Evolutionary conservation across 2,113 vertebrate species (phyloP), one percentile per base, ranked within the genome.

Genomic region (Peucedramus taeniatus): DNA sequence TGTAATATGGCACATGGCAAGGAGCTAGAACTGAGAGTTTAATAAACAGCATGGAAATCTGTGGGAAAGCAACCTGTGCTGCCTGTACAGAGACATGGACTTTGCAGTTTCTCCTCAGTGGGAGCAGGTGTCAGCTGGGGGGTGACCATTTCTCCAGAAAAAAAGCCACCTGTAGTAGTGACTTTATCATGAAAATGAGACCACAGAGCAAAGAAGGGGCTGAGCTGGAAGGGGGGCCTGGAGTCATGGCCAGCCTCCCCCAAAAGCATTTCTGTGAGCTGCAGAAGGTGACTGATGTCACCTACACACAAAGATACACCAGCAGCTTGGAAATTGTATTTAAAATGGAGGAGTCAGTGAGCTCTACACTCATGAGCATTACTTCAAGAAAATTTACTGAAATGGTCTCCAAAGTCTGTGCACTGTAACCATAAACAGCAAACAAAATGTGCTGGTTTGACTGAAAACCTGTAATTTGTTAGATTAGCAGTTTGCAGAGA

Each of bases 381-480:
- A 49, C 35, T 86, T 53, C 40, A 49, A 64, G 70, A 72, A 76
- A 59, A 35, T 87, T 85, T 9, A 23, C 31, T 65, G 74, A 78
- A 87, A 24, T 27, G 59, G 61, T 28, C 33, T 91, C 72, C 76
- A 37, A 63, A 65, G n/a, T 56, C 13, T 87, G 53, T 59, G 70
- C 33, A 21, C 28, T 78, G 66, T 50, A 74, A 65, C 59, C 54
- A 44, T n/a, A 27, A 19, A 26, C 4, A 77, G 82, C 11, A 72
- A 94, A 75, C 33, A 70, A 86, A 86, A 54, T 50, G 40, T 78
- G 65, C 60, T 68, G 57, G 37, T 47, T 92, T 72, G 56, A 78
- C 50, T 10, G 54, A 33, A 94, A 91, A 66, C 85, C 60, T 93
- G 53, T 91, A 89, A 97, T 97, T 97, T 97, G 14, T 60, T 85